phyloP scores from a whole-genome alignment of 2,113 vertebrate species.

The Pygoscelis adeliae region DNA sequence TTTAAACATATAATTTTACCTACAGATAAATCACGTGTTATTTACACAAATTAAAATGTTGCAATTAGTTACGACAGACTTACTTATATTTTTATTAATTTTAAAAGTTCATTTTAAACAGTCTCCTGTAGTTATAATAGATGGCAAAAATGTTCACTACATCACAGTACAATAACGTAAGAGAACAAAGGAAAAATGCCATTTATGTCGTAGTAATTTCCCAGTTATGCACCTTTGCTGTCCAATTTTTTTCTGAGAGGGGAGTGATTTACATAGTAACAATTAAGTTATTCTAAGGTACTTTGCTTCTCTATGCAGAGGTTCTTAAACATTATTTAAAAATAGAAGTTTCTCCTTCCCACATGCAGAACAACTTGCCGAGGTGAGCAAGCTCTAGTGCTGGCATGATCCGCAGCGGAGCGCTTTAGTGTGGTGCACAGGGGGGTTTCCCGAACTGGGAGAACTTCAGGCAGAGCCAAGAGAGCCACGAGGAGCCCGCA shows the following conservation, averaged over 20 bases:
- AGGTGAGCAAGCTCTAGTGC: not conserved
- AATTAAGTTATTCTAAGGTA: not conserved
- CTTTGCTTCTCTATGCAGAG: not conserved
- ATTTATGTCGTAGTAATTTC: not conserved
- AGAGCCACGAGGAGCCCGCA: not conserved
- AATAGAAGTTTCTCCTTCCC: not conserved
- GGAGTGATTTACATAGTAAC: not conserved
- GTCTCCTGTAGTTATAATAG: not conserved
- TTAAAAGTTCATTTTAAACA: not conserved
- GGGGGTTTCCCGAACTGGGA: not conserved
- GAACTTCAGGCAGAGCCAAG: not conserved
- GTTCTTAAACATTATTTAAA: not conserved
- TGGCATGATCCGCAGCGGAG: fast-evolving
- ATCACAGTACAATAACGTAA: not conserved
- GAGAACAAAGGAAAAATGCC: not conserved
- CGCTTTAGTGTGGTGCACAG: not conserved
- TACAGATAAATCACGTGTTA: not conserved
- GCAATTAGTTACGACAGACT: not conserved
- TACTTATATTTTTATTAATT: not conserved
- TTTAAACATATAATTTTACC: not conserved
- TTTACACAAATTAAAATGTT: not conserved
- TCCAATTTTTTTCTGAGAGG: not conserved
- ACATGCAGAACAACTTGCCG: not conserved
- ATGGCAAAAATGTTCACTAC: not conserved
- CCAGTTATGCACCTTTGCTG: not conserved